Evolutionary conservation across 2,113 vertebrate species (phyloP).

Genomic region (Bubo blakistoni): DNA sequence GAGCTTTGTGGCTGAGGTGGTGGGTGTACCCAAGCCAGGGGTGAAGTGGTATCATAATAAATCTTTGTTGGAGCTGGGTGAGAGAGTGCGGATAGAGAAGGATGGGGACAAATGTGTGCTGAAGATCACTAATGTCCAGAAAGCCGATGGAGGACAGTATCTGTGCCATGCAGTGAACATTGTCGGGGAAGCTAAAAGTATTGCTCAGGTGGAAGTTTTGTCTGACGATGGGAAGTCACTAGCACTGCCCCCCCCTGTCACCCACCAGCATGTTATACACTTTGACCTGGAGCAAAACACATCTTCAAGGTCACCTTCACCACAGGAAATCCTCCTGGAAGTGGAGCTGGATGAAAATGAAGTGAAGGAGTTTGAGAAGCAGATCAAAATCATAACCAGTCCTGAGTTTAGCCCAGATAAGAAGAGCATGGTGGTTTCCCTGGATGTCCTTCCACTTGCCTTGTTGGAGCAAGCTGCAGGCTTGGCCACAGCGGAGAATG

Average conservation of each 20-base stretch:
- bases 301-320: constrained; percentile 92
- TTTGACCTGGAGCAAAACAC: constrained; percentile 87
- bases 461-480: constrained; percentile 80
- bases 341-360: constrained; percentile 95
- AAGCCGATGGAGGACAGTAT: constrained; percentile 87
- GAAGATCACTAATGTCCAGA: constrained; percentile 78
- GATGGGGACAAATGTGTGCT: constrained; percentile 82
- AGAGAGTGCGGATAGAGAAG: constrained; percentile 80
- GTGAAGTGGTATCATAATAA: constrained; percentile 95
- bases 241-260: constrained; percentile 86
- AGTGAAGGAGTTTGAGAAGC: constrained; percentile 95
- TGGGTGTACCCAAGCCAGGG: constrained; percentile 86
- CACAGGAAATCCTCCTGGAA: constrained; percentile 96
- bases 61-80: constrained; percentile 76
- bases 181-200: constrained; percentile 90
- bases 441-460: constrained; percentile 90
- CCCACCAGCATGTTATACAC: constrained; percentile 96
- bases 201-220: constrained; percentile 82
- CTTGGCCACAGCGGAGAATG: constrained; percentile 75
- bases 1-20: constrained; percentile 84
- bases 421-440: constrained; percentile 94
- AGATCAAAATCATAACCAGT: constrained; percentile 95
- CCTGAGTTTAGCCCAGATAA: constrained; percentile 92
- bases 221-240: constrained; percentile 80
- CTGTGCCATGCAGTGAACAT: constrained; percentile 92